Base-by-base conservation (phyloP, 2,113 vertebrate genomes). In the Raja brachyura region DNA sequence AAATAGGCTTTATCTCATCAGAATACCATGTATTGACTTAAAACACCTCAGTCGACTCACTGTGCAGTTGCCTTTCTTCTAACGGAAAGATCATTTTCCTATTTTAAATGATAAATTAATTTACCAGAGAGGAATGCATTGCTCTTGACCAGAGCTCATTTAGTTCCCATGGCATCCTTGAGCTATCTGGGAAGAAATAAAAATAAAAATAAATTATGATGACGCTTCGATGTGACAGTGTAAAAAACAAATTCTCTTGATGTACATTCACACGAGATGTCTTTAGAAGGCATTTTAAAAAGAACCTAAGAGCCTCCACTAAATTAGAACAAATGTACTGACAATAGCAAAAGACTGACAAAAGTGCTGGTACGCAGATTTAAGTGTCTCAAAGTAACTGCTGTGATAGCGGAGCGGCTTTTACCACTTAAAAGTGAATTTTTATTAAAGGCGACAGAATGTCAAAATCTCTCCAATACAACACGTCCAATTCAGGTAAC, bases 241-340 rank as follows among this genome's bases (percentile, higher is more conserved):
- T n/a, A 88, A 88, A 88, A 88, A 31, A 11, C 14, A 56, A 88
- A 88, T 88, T 88, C n/a, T 88, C 83, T 63, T 88, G 83, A 86
- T 86, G 56, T 11, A 61, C 81, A 16, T 61, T n/a, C 81, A 14
- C 25, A 7, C 18, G 1, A 56, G 56, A 86, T 56, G 28, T 63
- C 83, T 63, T 66, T 88, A 18, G 13, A 88, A 88, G 83, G 28
- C 83, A 31, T n/a, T 88, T 88, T 85, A 54, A 63, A 88, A 66
- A 31, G 59, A 66, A 88, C 28, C 31, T 88, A 88, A 88, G 59
- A 59, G 81, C 25, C 81, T 61, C 56, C 81, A 86, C 28, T 86
- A 86, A 86, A 86, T 61, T 86, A 81, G 81, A 86, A 61, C 81
- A 86, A 86, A n/a, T n/a, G 25, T 25, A n/a, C 54, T n/a, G 11